Percentiles rank a stretch among this genome's conserved stretches.
phyloP scores from a whole-genome alignment of 2,888 invertebrate genomes.

The Myopa tessellatipennis region DNA sequence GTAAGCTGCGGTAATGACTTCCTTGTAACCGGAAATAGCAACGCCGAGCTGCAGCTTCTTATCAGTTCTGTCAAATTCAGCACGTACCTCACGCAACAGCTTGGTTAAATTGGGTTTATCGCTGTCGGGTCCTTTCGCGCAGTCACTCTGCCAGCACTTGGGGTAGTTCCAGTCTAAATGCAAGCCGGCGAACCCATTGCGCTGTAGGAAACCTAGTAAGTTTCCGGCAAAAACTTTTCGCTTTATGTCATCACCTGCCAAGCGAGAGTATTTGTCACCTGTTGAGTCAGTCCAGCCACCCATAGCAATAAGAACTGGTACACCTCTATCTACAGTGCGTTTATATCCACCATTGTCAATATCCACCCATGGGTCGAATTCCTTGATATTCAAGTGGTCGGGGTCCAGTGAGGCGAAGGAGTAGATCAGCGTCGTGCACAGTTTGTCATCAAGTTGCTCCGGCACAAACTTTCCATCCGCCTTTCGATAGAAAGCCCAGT shows the following conservation, averaged over 20 bases:
- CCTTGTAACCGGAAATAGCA: constrained; percentile 89
- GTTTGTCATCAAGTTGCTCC: constrained; percentile 81
- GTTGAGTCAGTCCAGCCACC: constrained; percentile 97
- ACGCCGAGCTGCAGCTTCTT: constrained; percentile 80
- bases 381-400: constrained; percentile 79
- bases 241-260: constrained; percentile 77
- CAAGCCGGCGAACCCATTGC: constrained; percentile 85
- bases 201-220: constrained; percentile 77
- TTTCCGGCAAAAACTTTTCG: constrained; percentile 79
- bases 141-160: constrained; percentile 92
- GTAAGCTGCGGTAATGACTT: constrained; percentile 88
- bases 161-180: constrained; percentile 97
- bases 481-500: constrained; percentile 89
- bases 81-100: constrained; percentile 74
- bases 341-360: constrained; percentile 87
- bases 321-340: constrained; percentile 77
- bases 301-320: constrained; percentile 79
- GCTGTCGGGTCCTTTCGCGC: constrained; percentile 80
- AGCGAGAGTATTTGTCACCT: constrained; percentile 85
- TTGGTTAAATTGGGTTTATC: constrained; percentile 84
- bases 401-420: constrained; percentile 90
- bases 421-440: constrained; percentile 91
- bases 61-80: constrained; percentile 59
- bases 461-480: constrained; percentile 87
- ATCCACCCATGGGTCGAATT: constrained; percentile 90